Conservation (phyloP, 2,888 invertebrate species). For the Tenthredo distinguenda region DNA sequence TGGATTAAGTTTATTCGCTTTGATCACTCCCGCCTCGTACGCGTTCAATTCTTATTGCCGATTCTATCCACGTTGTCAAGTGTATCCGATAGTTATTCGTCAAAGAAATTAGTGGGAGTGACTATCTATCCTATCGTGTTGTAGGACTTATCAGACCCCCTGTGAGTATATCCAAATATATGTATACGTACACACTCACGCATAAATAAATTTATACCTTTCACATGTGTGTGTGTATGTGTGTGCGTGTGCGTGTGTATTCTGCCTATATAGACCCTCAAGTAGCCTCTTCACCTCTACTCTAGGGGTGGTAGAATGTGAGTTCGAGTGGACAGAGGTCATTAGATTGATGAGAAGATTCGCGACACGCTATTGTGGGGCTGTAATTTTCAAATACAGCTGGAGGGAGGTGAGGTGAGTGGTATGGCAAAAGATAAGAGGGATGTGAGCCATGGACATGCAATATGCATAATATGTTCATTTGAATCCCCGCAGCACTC, state of each 20-base stretch:
- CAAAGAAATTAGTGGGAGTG: constrained; percentile 40
- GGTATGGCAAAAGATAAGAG: constrained; percentile 21
- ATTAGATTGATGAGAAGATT: constrained; percentile 75
- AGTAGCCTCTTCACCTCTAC: constrained; percentile 45
- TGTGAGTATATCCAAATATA: background rate
- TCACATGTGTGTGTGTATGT: constrained; percentile 15
- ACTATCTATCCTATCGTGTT: constrained; percentile 31
- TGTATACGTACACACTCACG: constrained; percentile 48
- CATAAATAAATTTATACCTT: constrained; percentile 55
- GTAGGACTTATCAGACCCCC: constrained; percentile 23
- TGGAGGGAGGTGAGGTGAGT: background rate
- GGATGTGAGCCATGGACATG: constrained; percentile 42
- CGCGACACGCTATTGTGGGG: constrained; percentile 68
- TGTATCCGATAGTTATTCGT: constrained; percentile 44
- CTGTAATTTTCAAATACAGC: constrained; percentile 43
- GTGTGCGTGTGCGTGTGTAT: constrained; percentile 51
- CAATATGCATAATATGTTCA: constrained; percentile 51
- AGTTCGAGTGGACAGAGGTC: constrained; percentile 67
- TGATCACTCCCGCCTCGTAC: constrained; percentile 18
- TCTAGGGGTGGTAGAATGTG: constrained; percentile 60
- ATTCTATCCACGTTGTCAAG: constrained; percentile 38
- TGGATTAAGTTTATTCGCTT: constrained; percentile 11
- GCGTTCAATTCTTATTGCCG: constrained; percentile 29
- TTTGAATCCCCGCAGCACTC: constrained; percentile 32
- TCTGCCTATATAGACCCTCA: constrained; percentile 23